Percentiles rank a stretch among this genome's conserved stretches.
Conservation (phyloP, 2,113 vertebrate genomes). For the Typhlomys cinereus region DNA sequence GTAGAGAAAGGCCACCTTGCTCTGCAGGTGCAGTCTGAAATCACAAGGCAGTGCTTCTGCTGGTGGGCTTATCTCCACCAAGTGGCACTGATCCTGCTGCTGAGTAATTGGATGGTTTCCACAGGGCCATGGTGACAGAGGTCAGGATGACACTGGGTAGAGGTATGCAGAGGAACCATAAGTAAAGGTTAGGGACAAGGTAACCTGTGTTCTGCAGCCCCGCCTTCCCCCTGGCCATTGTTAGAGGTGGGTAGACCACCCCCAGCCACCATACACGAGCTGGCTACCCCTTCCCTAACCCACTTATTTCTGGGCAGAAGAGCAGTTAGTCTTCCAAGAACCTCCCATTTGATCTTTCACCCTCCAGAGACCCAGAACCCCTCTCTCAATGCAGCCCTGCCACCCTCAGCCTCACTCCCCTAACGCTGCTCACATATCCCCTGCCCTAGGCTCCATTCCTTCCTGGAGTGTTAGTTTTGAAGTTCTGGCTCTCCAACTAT, state of each 20-base stretch:
- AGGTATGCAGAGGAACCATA: not conserved
- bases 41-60: too few species aligned
- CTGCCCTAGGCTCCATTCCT: not conserved
- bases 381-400: not conserved
- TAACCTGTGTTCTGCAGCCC: too few species aligned
- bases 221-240: rapidly evolving
- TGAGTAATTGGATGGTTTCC: not conserved
- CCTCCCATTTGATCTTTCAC: not conserved
- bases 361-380: rapidly evolving
- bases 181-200: rapidly evolving
- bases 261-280: conserved; percentile 82
- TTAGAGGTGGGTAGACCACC: conserved; percentile 46
- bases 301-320: not conserved
- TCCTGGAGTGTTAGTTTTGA: rapidly evolving
- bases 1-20: not conserved
- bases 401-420: too few species aligned
- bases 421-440: rapidly evolving
- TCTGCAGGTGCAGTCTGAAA: not conserved
- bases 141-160: rapidly evolving
- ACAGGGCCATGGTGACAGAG: not conserved
- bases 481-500: not conserved
- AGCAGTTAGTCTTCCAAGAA: not conserved
- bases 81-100: not conserved
- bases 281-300: conserved; percentile 81
- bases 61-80: too few species aligned